These are phyloP conservation scores for Galagoides demidoff DNA, from an alignment of 2,797 vertebrate species.

Conservation along the genomic window DNA sequence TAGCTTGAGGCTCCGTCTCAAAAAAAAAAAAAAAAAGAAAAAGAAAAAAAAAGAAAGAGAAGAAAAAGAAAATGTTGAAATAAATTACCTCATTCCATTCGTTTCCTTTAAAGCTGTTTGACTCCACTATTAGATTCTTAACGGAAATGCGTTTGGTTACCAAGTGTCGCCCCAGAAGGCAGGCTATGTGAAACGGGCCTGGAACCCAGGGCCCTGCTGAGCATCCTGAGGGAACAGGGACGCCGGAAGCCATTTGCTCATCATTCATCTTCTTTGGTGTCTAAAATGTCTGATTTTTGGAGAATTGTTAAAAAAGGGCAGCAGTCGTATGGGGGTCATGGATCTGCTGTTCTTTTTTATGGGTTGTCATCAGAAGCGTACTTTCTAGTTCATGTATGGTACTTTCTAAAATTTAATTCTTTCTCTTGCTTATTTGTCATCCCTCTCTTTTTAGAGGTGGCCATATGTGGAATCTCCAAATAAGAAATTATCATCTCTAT, in stretches of 20 bases:
- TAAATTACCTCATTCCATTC: constrained; percentile 65
- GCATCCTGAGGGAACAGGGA: constrained; percentile 76
- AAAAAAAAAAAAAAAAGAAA: no score
- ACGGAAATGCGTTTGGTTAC: constrained; percentile 59
- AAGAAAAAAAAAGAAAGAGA: no score
- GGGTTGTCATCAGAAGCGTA: constrained; percentile 69
- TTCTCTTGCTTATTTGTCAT: background rate
- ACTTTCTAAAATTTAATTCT: constrained; percentile 65
- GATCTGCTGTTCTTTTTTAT: constrained; percentile 49
- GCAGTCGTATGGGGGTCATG: constrained; percentile 62
- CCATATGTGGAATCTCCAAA: background rate
- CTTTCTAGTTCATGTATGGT: constrained; percentile 26
- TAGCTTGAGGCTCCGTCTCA: no score
- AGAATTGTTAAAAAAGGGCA: constrained; percentile 9
- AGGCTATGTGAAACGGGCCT: constrained; percentile 74
- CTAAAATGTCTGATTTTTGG: constrained; percentile 72
- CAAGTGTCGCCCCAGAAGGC: constrained; percentile 59
- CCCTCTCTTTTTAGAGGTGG: background rate
- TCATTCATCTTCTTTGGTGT: constrained; percentile 80
- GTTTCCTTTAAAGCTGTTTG: constrained; percentile 54
- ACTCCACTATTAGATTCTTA: constrained; percentile 40
- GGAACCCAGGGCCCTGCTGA: constrained; percentile 59
- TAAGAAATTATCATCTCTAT: background rate
- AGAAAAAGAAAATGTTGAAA: constrained; percentile 61
- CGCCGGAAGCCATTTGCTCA: constrained; percentile 59